Evolutionary conservation across 1,140 invertebrate species (phyloP).

Genomic region (Goniozus legneri): DNA sequence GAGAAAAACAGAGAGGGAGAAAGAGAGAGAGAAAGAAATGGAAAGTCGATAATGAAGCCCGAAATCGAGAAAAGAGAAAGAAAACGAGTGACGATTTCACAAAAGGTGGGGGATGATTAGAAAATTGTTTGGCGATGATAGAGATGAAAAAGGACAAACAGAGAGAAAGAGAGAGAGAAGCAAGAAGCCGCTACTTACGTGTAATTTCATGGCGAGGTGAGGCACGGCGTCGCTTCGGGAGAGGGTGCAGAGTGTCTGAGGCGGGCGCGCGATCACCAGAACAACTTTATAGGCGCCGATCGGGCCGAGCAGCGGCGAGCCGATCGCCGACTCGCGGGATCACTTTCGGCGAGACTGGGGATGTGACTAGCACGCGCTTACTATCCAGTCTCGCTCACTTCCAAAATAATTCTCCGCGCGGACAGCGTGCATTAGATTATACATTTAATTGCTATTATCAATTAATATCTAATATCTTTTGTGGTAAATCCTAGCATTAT

Average conservation of each 20-base stretch:
- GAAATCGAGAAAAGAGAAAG: slow-evolving; percentile 21
- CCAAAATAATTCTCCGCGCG: slow-evolving; percentile 2
- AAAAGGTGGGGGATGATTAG: slow-evolving; percentile 11
- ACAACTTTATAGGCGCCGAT: slow-evolving; percentile 49
- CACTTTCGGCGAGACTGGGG: no score
- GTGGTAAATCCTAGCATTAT: background rate
- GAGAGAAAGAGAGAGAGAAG: background rate
- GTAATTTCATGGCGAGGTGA: slow-evolving; percentile 33
- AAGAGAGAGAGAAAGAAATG: no score
- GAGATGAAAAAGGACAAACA: slow-evolving; percentile 7
- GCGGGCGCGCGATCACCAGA: slow-evolving; percentile 44
- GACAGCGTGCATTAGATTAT: no score
- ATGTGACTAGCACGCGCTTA: slow-evolving; percentile 31
- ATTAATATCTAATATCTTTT: no score
- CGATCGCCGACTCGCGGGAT: slow-evolving; percentile 22
- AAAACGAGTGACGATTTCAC: slow-evolving; percentile 8
- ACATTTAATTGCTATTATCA: no score
- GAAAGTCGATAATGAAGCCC: no score
- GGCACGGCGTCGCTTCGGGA: slow-evolving; percentile 31
- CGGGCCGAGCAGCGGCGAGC: slow-evolving; percentile 26
- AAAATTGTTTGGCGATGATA: background rate
- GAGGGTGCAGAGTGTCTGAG: slow-evolving; percentile 51
- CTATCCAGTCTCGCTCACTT: background rate
- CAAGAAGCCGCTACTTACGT: slow-evolving; percentile 30
- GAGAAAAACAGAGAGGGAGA: no score